Base-by-base conservation (phyloP, 2,888 invertebrate genomes). In the Thereva nobilitata region DNA sequence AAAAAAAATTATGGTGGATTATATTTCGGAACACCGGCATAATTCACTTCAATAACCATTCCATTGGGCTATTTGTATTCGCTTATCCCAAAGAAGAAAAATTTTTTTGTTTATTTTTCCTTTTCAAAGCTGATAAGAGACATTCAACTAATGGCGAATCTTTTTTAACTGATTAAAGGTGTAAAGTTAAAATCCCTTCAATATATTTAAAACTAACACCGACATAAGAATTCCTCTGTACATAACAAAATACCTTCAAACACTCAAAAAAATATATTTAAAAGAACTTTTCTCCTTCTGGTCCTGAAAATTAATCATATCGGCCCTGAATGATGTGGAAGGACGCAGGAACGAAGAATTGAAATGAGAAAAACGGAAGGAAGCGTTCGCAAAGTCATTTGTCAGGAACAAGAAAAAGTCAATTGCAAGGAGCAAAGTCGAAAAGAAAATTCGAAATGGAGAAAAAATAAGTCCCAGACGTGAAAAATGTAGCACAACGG, bases 281-380 rank as follows among this genome's bases (percentile, higher is more conserved):
- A 61, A 61, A 23, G 50, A 61, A 61, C 50, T 61, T 41, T 38
- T 23, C 41, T 45, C 40, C 50, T 41, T 40, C 50, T 59, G 49
- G 50, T 61, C 23, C 23, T 23, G 35, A 61, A 61, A 61, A 61
- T 61, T 61, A 61, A 61, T 61, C 61, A 61, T 61, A 61, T 61
- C 50, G 41, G 50, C 34, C 9, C 6, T 40, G 61, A 50, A 61
- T 49, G 50, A 49, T 50, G 61, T 61, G 40, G 50, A 61, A 61
- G 41, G 50, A 61, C 49, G 49, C 50, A 50, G 23, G 45, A 41
- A 37, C 49, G n/a, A 12, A 41, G 61, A 35, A 40, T 40, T 34
- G 38, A 61, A 61, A 50, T 49, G 50, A 23, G 23, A 61, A 42
- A 61, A 61, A 61, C 61, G 50, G 50, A 61, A 61, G 41, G 61